These are phyloP conservation scores for Lindbergichthys nudifrons DNA, from an alignment of 2,797 vertebrate species.

Conservation along the genomic window DNA sequence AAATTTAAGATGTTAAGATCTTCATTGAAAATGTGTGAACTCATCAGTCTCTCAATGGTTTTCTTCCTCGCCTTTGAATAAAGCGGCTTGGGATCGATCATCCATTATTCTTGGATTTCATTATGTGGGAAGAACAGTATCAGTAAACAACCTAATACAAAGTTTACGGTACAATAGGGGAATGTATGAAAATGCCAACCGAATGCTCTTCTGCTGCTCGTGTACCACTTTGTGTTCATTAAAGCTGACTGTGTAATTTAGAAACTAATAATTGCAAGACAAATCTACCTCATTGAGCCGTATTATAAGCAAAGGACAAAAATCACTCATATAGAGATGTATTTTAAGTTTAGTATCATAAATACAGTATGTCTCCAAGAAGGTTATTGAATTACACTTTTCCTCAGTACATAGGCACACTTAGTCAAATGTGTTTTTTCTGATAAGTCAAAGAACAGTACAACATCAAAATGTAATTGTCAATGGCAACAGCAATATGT, in stretches of 20 bases:
- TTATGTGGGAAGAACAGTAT: conserved; percentile 74
- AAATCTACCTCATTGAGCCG: background rate
- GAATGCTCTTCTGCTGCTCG: conserved; percentile 13
- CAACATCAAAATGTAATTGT: no score
- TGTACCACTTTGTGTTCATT: conserved; percentile 16
- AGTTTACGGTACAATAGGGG: conserved; percentile 38
- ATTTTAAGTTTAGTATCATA: background rate
- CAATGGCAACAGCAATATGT: no score
- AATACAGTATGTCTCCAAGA: background rate
- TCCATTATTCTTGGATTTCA: conserved; percentile 80
- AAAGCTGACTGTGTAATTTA: background rate
- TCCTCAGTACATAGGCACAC: no score
- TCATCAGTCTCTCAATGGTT: conserved; percentile 72
- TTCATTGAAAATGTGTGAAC: conserved; percentile 76
- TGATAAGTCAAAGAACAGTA: no score
- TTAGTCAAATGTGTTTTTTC: no score
- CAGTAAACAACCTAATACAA: conserved; percentile 67
- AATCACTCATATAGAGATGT: background rate
- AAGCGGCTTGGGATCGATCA: conserved; percentile 61
- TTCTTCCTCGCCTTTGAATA: conserved; percentile 64
- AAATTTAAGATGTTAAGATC: conserved; percentile 75
- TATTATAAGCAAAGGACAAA: conserved; percentile 7
- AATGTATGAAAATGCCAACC: conserved; percentile 23
- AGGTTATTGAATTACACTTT: background rate
- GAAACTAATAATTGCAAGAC: background rate